Evolutionary conservation across 2,797 vertebrate species (phyloP).

Genomic region (Gephyroberyx darwinii): DNA sequence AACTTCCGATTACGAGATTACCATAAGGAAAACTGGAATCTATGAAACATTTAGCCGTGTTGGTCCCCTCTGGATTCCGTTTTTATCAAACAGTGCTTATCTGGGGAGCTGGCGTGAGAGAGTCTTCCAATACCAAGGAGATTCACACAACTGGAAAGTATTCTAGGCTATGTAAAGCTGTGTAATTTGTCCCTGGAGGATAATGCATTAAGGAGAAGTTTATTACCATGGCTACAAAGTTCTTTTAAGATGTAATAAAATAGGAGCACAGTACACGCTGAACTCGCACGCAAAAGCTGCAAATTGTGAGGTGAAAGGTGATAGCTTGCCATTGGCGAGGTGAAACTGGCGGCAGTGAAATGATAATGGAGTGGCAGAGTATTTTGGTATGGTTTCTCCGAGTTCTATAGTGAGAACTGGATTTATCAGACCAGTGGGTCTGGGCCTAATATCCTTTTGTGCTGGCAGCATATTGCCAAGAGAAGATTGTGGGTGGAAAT

Average conservation of each 20-base stretch:
- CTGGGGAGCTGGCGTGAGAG: slow-evolving; percentile 36
- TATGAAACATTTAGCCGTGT: slow-evolving; percentile 76
- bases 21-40: slow-evolving; percentile 74
- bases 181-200: slow-evolving; percentile 51
- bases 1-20: slow-evolving; percentile 77
- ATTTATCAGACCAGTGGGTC: slow-evolving; percentile 76
- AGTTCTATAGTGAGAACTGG: slow-evolving; percentile 48
- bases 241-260: slow-evolving; percentile 61
- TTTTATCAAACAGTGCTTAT: slow-evolving; percentile 53
- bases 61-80: slow-evolving; percentile 45
- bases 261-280: slow-evolving; percentile 11
- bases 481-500: slow-evolving; percentile 78
- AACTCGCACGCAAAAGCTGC: slow-evolving; percentile 40
- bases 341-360: slow-evolving; percentile 58
- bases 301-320: slow-evolving; percentile 52
- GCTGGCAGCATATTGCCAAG: slow-evolving; percentile 74
- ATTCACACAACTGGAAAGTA: slow-evolving; percentile 57
- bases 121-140: slow-evolving; percentile 38
- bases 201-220: slow-evolving; percentile 56
- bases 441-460: slow-evolving; percentile 77
- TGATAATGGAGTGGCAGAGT: slow-evolving; percentile 61
- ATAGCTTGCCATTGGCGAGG: slow-evolving; percentile 45
- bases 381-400: slow-evolving; percentile 60
- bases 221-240: slow-evolving; percentile 59
- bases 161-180: slow-evolving; percentile 46